Base-by-base conservation (phyloP, 2,888 invertebrate species). In the Metalampra italica region DNA sequence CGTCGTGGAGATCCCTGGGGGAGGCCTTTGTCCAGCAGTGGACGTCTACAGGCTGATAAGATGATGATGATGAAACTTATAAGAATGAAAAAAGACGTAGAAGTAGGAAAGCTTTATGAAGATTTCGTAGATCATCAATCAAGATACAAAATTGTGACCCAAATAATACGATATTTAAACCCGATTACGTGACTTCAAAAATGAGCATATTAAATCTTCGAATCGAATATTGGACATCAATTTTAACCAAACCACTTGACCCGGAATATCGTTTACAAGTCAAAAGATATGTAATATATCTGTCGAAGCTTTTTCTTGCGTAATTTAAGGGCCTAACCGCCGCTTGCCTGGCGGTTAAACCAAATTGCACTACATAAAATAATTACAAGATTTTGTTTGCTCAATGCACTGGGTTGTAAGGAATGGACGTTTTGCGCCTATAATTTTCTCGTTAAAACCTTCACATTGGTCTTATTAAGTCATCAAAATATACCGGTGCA, bases 391-490 rank as follows among this genome's bases (percentile, higher is more conserved):
- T 68, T 75, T 62, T 75, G 71, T 76, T 75, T 75, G 66, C 60
- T 66, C 64, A 66, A 60, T 55, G 37, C 49, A 37, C 29, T 32
- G 60, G 52, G 50, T 58, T 53, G 61, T 55, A 64, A 59, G 50
- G 46, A 49, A 57, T 52, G 43, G 57, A 58, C 56, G 65, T 67
- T 71, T 68, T 64, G 62, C 62, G 64, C 62, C 55, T 68, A 64
- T 64, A 78, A 82, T 82, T 78, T 78, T 71, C 76, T 71, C 68
- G 72, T 79, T 77, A 70, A 66, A 22, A 62, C 65, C 55, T 62
- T 64, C 64, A 73, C 76, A 70, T 66, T 54, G 64, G 60, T 68
- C 75, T 71, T 81, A 80, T 81, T 80, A 82, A 81, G 77, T 68
- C 73, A 81, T 81, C 79, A 81, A 70, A 74, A 71, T 66, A 67